phyloP scores from a whole-genome alignment of 2,888 invertebrate genomes.

The Sphinx pinastri region DNA sequence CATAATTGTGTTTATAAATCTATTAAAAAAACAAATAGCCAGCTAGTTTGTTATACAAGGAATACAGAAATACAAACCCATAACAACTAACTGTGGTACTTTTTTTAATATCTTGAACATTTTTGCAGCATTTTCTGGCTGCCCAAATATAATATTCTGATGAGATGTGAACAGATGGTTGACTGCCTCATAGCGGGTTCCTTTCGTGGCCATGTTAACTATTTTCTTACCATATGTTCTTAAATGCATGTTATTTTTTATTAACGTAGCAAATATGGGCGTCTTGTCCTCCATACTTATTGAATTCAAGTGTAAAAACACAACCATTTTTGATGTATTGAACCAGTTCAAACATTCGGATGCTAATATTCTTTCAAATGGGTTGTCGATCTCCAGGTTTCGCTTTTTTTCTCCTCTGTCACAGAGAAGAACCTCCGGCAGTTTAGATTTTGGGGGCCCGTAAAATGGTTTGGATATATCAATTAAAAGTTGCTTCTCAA shows the following conservation, averaged over 20 bases:
- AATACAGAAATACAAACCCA: conserved; percentile 80
- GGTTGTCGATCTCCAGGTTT: conserved; percentile 82
- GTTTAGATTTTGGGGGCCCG: conserved; percentile 67
- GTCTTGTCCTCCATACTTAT: conserved; percentile 86
- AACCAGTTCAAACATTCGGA: conserved; percentile 89
- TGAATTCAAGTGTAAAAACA: conserved; percentile 89
- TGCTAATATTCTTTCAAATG: conserved; percentile 89
- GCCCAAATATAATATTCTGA: conserved; percentile 88
- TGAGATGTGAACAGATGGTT: conserved; percentile 86
- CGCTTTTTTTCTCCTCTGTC: conserved; percentile 54
- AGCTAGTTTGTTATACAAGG: background rate
- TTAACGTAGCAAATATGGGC: conserved; percentile 85
- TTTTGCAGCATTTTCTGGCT: conserved; percentile 84
- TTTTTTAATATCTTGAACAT: conserved; percentile 88
- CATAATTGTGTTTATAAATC: too few species aligned
- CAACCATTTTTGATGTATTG: conserved; percentile 88
- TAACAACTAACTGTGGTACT: conserved; percentile 87
- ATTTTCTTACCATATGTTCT: conserved; percentile 87
- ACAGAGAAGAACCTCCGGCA: conserved; percentile 82
- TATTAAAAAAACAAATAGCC: too few species aligned
- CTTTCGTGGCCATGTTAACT: conserved; percentile 86
- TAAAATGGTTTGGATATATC: conserved; percentile 87
- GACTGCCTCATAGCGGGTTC: conserved; percentile 87
- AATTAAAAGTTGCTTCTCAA: conserved; percentile 86
- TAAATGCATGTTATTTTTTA: conserved; percentile 87